Evolutionary conservation across 1,140 invertebrate species (phyloP).

Genomic region (Hyphantria cunea): DNA sequence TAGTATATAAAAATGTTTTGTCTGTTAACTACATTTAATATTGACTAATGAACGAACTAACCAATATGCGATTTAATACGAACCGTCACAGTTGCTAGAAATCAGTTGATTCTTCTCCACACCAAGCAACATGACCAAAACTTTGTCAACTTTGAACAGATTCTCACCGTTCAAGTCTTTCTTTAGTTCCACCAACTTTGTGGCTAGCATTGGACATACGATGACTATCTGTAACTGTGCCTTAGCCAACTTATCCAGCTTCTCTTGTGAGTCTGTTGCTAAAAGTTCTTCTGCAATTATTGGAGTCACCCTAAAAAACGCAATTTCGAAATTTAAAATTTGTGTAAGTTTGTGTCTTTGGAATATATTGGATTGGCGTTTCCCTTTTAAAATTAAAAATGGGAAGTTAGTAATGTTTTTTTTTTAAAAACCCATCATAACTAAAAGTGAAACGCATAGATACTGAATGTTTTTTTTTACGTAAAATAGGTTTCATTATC

Average conservation of each 20-base stretch:
- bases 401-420: no score
- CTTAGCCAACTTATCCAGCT: slow-evolving; percentile 83
- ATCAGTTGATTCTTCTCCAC: slow-evolving; percentile 79
- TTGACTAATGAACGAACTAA: no score
- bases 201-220: slow-evolving; percentile 87
- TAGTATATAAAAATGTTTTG: no score
- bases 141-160: slow-evolving; percentile 86
- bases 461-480: no score
- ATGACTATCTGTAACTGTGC: slow-evolving; percentile 90
- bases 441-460: no score
- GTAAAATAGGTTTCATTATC: no score
- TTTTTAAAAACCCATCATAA: no score
- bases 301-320: slow-evolving; percentile 85
- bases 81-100: slow-evolving; percentile 64
- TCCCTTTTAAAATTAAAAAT: no score
- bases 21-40: no score
- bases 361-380: no score
- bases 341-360: no score
- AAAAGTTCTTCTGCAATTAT: slow-evolving; percentile 88
- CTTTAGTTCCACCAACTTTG: slow-evolving; percentile 82
- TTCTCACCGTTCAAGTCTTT: slow-evolving; percentile 83
- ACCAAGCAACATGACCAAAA: slow-evolving; percentile 90
- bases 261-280: slow-evolving; percentile 79
- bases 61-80: no score
- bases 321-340: background rate